These are phyloP conservation scores for Fregata magnificens DNA, from an alignment of 2,113 vertebrate species.

Conservation along the genomic window DNA sequence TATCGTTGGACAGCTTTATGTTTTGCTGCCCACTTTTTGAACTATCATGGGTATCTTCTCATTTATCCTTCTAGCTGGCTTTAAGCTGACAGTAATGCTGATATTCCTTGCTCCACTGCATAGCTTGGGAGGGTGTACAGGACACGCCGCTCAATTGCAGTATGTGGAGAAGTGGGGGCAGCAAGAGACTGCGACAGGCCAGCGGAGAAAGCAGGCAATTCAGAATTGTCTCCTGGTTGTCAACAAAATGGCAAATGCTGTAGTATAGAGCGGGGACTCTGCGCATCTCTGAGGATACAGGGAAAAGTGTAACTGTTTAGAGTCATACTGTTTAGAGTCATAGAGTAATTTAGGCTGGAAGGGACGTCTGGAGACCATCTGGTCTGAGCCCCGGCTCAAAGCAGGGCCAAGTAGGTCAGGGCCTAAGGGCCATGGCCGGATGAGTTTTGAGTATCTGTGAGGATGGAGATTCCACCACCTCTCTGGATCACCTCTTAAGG, in stretches of 20 bases:
- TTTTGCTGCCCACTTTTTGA: not conserved
- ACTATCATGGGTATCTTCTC: no score
- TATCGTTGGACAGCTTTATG: not conserved
- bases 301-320: not conserved
- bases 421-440: accelerated
- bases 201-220: accelerated
- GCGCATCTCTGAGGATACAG: not conserved
- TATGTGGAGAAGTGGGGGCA: accelerated
- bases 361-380: not conserved
- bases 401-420: not conserved
- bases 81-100: not conserved
- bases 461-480: not conserved
- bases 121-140: not conserved
- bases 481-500: not conserved
- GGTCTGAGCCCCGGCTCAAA: not conserved
- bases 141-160: accelerated
- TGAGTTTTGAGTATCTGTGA: not conserved
- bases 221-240: not conserved
- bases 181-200: accelerated
- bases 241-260: not conserved
- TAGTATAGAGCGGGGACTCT: not conserved
- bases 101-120: not conserved
- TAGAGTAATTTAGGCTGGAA: not conserved
- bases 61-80: not conserved
- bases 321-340: accelerated